phyloP scores from a whole-genome alignment of 1,140 invertebrate genomes.

The Ptiloglossa arizonensis region DNA sequence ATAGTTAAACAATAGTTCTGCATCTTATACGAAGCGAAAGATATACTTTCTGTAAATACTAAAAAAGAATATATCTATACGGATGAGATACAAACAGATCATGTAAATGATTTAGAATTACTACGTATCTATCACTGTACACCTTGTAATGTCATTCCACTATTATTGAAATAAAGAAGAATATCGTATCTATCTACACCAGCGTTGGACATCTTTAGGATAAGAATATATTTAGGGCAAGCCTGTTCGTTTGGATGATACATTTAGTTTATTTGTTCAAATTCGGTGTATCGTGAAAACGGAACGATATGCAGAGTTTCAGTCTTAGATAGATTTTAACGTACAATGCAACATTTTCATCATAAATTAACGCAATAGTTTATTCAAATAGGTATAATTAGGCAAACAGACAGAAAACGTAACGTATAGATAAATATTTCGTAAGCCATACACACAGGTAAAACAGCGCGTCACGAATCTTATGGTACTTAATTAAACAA shows the following conservation, averaged over 20 bases:
- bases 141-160: conserved; percentile 77
- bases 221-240: not conserved
- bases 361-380: conserved; percentile 35
- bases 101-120: conserved; percentile 73
- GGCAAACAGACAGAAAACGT: conserved; percentile 5
- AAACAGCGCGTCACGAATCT: conserved; percentile 31
- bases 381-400: conserved; percentile 19
- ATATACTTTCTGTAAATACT: conserved; percentile 73
- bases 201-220: conserved; percentile 13
- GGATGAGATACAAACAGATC: conserved; percentile 63
- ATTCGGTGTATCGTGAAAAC: conserved; percentile 48
- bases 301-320: conserved; percentile 60
- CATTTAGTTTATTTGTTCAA: conserved; percentile 57
- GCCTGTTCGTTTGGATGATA: conserved; percentile 9
- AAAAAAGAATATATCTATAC: conserved; percentile 58
- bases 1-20: conserved; percentile 35
- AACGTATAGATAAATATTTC: conserved; percentile 40
- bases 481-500: conserved; percentile 20
- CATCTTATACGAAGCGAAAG: conserved; percentile 32
- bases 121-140: conserved; percentile 70
- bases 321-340: conserved; percentile 60
- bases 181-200: conserved; percentile 61
- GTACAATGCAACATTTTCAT: not conserved
- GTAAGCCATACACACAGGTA: conserved; percentile 19
- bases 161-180: conserved; percentile 76